Conservation (phyloP, 2,888 invertebrate species). For the Acanthosoma haemorrhoidale region DNA sequence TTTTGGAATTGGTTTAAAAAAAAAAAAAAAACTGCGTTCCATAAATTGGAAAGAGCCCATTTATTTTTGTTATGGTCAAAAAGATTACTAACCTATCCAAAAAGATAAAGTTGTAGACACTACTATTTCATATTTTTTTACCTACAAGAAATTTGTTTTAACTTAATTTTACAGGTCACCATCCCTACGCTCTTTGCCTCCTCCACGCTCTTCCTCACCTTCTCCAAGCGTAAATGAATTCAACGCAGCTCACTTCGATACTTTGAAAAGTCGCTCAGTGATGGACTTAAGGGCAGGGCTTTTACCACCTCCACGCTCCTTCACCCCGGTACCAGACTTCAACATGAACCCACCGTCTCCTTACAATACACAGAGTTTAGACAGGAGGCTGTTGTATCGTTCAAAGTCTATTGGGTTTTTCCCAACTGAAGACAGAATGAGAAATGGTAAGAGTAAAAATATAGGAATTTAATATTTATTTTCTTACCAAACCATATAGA, state of each 20-base stretch:
- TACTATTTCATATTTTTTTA: not conserved
- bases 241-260: slow-evolving; percentile 24
- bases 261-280: slow-evolving; percentile 25
- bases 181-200: slow-evolving; percentile 38
- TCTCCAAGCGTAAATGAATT: slow-evolving; percentile 20
- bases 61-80: no score
- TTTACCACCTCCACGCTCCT: not conserved
- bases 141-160: no score
- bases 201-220: not conserved
- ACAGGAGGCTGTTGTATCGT: slow-evolving; percentile 30
- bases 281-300: not conserved
- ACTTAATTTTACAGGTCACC: slow-evolving; percentile 9
- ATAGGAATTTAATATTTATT: no score
- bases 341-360: not conserved
- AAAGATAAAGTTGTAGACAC: no score
- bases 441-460: slow-evolving; percentile 23
- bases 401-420: slow-evolving; percentile 24
- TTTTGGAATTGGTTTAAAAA: no score
- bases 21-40: no score
- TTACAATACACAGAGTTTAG: slow-evolving; percentile 30
- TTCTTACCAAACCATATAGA: no score
- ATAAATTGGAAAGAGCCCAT: no score
- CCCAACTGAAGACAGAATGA: slow-evolving; percentile 28
- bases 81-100: no score
- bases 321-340: not conserved